Percentiles rank a stretch among this genome's conserved stretches.
Evolutionary conservation across 2,888 invertebrate species (phyloP).

Genomic region (Gastrophysa polygoni): DNA sequence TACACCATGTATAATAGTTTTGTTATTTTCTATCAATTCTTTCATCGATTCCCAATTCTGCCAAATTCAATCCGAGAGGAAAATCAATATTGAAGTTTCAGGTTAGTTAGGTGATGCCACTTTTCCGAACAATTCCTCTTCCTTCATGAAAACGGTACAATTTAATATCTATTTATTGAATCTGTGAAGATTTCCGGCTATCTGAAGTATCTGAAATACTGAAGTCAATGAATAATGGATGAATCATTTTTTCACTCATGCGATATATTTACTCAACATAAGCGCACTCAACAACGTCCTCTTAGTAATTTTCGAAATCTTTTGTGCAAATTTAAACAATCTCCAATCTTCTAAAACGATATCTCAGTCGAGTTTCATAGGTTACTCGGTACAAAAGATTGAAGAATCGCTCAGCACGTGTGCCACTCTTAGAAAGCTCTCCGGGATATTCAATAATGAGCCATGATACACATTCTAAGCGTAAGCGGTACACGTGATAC

Average conservation of each 20-base stretch:
- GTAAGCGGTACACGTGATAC: slow-evolving; percentile 43
- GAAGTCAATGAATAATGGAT: too few relatives aligned
- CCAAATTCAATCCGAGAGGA: too few relatives aligned
- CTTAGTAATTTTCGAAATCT: slow-evolving; percentile 33
- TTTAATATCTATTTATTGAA: too few relatives aligned
- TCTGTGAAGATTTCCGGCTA: too few relatives aligned
- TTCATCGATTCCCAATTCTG: too few relatives aligned
- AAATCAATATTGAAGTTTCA: too few relatives aligned
- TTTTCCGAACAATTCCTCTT: too few relatives aligned
- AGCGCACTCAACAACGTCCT: slow-evolving; percentile 26
- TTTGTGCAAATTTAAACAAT: slow-evolving; percentile 32
- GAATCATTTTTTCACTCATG: slow-evolving; percentile 11
- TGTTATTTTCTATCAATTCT: too few relatives aligned
- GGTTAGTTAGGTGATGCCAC: too few relatives aligned
- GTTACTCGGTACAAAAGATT: slow-evolving; percentile 26
- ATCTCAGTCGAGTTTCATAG: slow-evolving; percentile 35
- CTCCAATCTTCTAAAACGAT: slow-evolving; percentile 31
- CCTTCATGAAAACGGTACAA: too few relatives aligned
- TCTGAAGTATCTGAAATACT: too few relatives aligned
- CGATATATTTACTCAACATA: slow-evolving; percentile 37
- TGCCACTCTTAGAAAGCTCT: slow-evolving; percentile 24
- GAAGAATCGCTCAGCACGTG: slow-evolving; percentile 30
- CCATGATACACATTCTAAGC: slow-evolving; percentile 32
- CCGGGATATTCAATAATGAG: not conserved
- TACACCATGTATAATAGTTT: too few relatives aligned